Percentiles rank a stretch among this genome's conserved stretches.
phyloP scores from a whole-genome alignment of 2,888 invertebrate species.

The Hypomecis atomaria region DNA sequence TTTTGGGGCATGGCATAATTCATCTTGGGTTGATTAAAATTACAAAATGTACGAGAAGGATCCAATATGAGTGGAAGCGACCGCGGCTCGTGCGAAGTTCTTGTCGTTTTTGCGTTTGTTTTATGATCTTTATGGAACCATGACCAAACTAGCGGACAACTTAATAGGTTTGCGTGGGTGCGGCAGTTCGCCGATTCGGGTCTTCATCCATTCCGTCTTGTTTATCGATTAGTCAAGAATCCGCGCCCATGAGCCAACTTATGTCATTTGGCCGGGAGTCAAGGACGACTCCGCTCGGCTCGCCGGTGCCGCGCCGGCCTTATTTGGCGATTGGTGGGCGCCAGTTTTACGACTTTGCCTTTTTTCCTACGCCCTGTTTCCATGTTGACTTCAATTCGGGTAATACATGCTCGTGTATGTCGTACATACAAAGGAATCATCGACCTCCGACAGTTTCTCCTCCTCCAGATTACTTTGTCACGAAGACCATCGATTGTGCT shows the following conservation, averaged over 20 bases:
- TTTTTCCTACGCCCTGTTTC: slow-evolving; percentile 78
- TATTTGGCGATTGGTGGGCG: slow-evolving; percentile 84
- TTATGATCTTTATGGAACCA: slow-evolving; percentile 65
- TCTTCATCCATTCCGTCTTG: slow-evolving; percentile 75
- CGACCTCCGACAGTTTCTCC: slow-evolving; percentile 62
- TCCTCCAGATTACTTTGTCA: slow-evolving; percentile 52
- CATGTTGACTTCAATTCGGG: slow-evolving; percentile 72
- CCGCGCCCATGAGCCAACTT: slow-evolving; percentile 83
- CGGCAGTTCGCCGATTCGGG: slow-evolving; percentile 64
- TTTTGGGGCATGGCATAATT: slow-evolving; percentile 11
- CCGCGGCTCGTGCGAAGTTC: slow-evolving; percentile 27
- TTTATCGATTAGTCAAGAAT: slow-evolving; percentile 82
- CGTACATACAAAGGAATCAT: slow-evolving; percentile 60
- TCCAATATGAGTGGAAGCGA: slow-evolving; percentile 3
- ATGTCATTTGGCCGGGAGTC: slow-evolving; percentile 84
- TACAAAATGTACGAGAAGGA: neutral
- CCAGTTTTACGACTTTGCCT: slow-evolving; percentile 83
- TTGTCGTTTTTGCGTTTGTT: slow-evolving; percentile 49
- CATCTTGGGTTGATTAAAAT: neutral
- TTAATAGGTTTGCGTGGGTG: slow-evolving; percentile 75
- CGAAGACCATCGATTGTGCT: slow-evolving; percentile 53
- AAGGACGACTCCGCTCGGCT: slow-evolving; percentile 77
- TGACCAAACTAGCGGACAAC: slow-evolving; percentile 66
- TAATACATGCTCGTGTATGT: slow-evolving; percentile 66
- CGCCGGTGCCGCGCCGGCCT: slow-evolving; percentile 78